Evolutionary conservation across 2,113 vertebrate genomes (phyloP).

Genomic region (Promerops cafer): DNA sequence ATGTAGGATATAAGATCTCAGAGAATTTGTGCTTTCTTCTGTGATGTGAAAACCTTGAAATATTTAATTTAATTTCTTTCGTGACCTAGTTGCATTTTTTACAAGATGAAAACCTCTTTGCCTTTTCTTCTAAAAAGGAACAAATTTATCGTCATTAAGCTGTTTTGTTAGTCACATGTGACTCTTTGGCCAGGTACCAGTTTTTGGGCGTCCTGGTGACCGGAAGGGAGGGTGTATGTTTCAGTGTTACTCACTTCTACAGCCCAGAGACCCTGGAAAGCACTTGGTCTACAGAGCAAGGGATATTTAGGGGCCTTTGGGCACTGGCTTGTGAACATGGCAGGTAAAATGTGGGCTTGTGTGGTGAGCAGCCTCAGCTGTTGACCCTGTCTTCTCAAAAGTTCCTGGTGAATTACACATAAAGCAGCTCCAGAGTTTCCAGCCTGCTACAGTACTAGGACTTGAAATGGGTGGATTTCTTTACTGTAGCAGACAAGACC

Average conservation of each 20-base stretch:
- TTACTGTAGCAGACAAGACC: background rate
- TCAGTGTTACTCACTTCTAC: background rate
- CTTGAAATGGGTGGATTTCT: background rate
- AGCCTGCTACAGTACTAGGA: background rate
- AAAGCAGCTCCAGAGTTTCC: background rate
- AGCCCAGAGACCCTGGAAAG: background rate
- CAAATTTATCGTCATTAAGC: background rate
- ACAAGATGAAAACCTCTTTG: background rate
- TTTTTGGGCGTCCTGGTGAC: background rate
- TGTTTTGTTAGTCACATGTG: background rate
- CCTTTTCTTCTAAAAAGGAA: background rate
- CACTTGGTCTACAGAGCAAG: accelerated
- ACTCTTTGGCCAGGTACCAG: background rate
- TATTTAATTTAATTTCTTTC: background rate
- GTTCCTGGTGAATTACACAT: background rate
- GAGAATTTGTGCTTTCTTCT: background rate
- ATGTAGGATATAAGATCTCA: background rate
- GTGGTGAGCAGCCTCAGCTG: background rate
- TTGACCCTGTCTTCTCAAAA: background rate
- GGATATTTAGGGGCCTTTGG: background rate
- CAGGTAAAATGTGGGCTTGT: background rate
- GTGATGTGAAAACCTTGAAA: background rate
- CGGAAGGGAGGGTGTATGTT: background rate
- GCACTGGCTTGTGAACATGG: accelerated
- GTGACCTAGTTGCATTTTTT: background rate